Evolutionary conservation across 2,888 invertebrate species (phyloP), one percentile per base, ranked within the genome.

Genomic region (Rotaria sp.): DNA sequence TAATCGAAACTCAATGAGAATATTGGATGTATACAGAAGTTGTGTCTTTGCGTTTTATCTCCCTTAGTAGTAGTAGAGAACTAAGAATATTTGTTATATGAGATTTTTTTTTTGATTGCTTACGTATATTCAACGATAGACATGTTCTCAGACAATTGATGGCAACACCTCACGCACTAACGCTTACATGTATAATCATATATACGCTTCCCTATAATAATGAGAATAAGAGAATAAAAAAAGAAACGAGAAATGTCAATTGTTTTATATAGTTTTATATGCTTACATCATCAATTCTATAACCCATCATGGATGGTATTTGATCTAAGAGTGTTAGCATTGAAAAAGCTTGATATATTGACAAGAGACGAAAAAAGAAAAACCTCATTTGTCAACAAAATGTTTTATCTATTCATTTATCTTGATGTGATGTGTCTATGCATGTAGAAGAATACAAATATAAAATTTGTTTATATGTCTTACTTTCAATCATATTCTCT

Each of bases 211-310:
- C 5, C 30, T 21, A 30, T 2, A 30, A 67, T 67, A 67, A 67
- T 67, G 35, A 67, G 35, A 35, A 67, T 18, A 7, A 4, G 67
- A 21, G 15, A 18, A 67, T 21, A 30, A 21, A 67, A 35, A 30
- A 35, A 67, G 67, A 67, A 67, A 35, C 35, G 67, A 67, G 67
- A 67, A 67, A 67, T 67, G 67, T 67, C 67, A 67, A 67, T 67
- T 67, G 35, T 67, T 67, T 67, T 30, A 67, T 67, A 18, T 8
- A 35, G 35, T 67, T 52, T 35, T 30, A 67, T 35, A 67, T 18
- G 35, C 35, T 67, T 67, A 67, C 67, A 67, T 67, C 35, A 67
- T 67, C 67, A 13, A 21, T 38, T 67, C 35, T 67, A 67, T 67
- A 18, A 35, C 21, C 21, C 35, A 67, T 67, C 35, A 67, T 30